Percentiles rank a stretch among this genome's conserved stretches.
phyloP scores from a whole-genome alignment of 1,140 invertebrate genomes.

The Papilio machaon region DNA sequence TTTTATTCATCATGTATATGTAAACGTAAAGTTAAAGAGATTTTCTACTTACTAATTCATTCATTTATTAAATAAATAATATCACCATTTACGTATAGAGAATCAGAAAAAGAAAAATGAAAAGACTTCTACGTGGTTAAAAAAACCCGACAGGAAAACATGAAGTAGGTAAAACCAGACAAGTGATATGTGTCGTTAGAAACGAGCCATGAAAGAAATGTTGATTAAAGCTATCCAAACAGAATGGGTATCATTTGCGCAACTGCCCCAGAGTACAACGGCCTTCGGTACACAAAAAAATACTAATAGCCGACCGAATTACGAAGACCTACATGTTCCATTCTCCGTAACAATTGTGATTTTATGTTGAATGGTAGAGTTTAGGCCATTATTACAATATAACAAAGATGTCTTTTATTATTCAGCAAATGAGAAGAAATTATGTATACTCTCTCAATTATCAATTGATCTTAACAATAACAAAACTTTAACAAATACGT shows the following conservation, averaged over 20 bases:
- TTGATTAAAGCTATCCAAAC: conserved; percentile 62
- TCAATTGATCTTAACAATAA: no score
- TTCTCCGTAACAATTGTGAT: neutral
- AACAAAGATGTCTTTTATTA: neutral
- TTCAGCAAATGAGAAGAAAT: no score
- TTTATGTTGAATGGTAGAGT: neutral
- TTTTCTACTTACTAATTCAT: no score
- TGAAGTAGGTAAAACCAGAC: conserved; percentile 5
- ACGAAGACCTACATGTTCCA: conserved; percentile 8
- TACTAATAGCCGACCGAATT: conserved; percentile 28
- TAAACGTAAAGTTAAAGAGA: no score
- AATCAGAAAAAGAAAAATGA: neutral
- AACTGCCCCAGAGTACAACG: conserved; percentile 36
- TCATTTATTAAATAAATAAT: no score
- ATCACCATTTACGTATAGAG: neutral
- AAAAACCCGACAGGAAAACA: neutral
- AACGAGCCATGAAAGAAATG: conserved; percentile 37
- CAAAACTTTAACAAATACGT: no score
- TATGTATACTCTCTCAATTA: no score
- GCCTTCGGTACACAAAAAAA: conserved; percentile 44
- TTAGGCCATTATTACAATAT: neutral
- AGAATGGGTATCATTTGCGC: conserved; percentile 54
- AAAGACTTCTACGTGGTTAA: neutral
- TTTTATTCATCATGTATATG: no score
- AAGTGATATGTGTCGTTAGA: conserved; percentile 35